A percentile compares a stretch with the other conserved stretches of the same genome.
These are phyloP conservation scores for Emmelina monodactyla DNA, from an alignment of 2,888 invertebrate species.

Conservation along the genomic window DNA sequence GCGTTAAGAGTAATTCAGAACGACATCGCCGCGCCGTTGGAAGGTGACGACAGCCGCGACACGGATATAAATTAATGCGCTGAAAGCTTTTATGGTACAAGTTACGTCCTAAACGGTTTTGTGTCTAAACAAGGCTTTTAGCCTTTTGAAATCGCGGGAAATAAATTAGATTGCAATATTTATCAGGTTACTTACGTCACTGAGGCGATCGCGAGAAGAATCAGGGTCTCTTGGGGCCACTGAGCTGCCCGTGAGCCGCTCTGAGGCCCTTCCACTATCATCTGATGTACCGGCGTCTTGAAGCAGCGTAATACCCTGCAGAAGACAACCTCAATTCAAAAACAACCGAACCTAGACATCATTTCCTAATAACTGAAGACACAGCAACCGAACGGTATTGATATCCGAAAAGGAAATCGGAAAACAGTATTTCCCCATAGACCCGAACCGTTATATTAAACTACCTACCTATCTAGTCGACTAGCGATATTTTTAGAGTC, in stretches of 20 bases:
- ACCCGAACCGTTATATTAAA: constrained; percentile 20
- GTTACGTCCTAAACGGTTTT: background rate
- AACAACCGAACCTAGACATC: constrained; percentile 2
- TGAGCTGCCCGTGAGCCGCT: constrained; percentile 79
- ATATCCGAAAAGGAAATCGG: constrained; percentile 7
- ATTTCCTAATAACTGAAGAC: background rate
- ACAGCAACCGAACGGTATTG: background rate
- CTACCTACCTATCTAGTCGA: constrained; percentile 26
- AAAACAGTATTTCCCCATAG: constrained; percentile 18
- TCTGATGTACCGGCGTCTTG: constrained; percentile 85
- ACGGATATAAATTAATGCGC: background rate
- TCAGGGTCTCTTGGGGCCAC: constrained; percentile 80
- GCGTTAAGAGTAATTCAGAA: constrained; percentile 8
- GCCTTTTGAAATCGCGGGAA: background rate
- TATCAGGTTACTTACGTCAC: constrained; percentile 74
- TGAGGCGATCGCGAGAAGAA: constrained; percentile 84
- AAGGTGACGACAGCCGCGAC: background rate
- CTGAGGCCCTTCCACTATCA: constrained; percentile 84
- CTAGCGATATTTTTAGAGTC: constrained; percentile 32
- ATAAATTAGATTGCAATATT: background rate
- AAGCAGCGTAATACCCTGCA: constrained; percentile 75
- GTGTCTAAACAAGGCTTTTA: background rate
- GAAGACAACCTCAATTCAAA: constrained; percentile 30
- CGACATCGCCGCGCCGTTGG: constrained; percentile 8
- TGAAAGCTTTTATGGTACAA: background rate